Base-by-base conservation (phyloP, 2,888 invertebrate genomes). In the Xestia xanthographa region DNA sequence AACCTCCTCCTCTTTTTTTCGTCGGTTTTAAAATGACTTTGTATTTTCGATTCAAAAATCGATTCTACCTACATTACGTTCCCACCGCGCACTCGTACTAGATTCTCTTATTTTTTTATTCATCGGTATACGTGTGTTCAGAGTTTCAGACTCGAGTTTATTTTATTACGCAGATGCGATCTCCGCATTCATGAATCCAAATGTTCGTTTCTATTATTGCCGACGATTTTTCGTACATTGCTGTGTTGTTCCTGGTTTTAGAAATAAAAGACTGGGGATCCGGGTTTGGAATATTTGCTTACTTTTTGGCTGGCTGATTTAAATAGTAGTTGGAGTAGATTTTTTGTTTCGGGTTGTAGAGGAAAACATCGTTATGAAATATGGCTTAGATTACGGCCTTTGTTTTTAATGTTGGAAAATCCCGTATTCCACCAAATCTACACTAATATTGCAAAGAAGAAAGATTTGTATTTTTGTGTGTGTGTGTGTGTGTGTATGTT, bases 131-230 rank as follows among this genome's bases (percentile, higher is more conserved):
- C 77, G 76, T 80, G 74, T 83, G 75, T 85, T 77, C 77, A 38
- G 65, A 38, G 71, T 67, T 85, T 77, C 77, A 58, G 65, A 26
- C 71, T 67, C 73, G 60, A 74, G 80, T 87, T 89, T 87, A 89
- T 88, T 88, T 89, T 88, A 88, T 85, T 82, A 86, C 87, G 72
- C 83, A 86, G 84, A 89, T 88, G 82, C 77, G 89, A 89, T 92
- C 88, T 86, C 86, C 84, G 88, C 86, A 87, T 89, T 93, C 91
- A 92, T 92, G 93, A 93, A 93, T 92, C 91, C 88, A 88, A 92
- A 92, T 92, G 88, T 86, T 88, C 88, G 81, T 88, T 88, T 89
- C 88, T 89, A 91, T 91, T 90, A 92, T 91, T 90, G 90, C 86
- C 86, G 77, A 84, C 85, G 77, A 82, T 86, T 85, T 82, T 84